Evolutionary conservation across 23 tunicate species (phyloP).

Genomic region (Ciona savignyi): DNA sequence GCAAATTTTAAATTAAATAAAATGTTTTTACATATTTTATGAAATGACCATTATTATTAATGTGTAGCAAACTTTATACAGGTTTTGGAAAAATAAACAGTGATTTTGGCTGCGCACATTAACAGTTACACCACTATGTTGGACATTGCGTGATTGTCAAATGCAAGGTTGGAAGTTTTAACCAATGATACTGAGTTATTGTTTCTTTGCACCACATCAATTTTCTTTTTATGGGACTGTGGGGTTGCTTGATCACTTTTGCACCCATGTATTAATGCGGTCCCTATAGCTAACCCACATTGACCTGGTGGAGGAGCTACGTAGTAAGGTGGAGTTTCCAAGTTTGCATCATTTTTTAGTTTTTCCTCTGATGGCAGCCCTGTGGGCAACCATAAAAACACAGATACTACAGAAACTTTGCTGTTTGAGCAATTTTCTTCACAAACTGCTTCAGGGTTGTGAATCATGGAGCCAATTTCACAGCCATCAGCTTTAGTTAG

Average conservation of each 20-base stretch:
- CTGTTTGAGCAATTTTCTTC: conserved; percentile 36
- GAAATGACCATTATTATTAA: too few species aligned
- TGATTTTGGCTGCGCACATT: too few species aligned
- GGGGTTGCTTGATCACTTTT: not conserved
- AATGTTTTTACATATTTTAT: too few species aligned
- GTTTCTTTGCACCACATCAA: not conserved
- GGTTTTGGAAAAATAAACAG: too few species aligned
- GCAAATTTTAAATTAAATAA: too few species aligned
- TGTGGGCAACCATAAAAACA: conserved; percentile 48
- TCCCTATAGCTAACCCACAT: conserved; percentile 40
- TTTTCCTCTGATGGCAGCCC: not conserved
- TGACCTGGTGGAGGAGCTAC: conserved; percentile 31
- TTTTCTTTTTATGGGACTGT: not conserved
- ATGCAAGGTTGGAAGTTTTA: not conserved
- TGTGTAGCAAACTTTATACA: too few species aligned
- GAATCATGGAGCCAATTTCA: not conserved
- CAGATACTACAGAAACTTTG: conserved; percentile 31
- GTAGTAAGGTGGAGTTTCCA: conserved; percentile 9
- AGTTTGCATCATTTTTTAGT: not conserved
- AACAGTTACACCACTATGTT: not conserved
- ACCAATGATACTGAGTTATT: not conserved
- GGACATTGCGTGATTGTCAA: not conserved
- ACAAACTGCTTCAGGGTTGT: conserved; percentile 12
- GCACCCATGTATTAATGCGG: conserved; percentile 13
- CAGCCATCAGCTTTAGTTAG: not conserved